phyloP scores from a whole-genome alignment of 2,113 vertebrate genomes.

The Pithys albifrons region DNA sequence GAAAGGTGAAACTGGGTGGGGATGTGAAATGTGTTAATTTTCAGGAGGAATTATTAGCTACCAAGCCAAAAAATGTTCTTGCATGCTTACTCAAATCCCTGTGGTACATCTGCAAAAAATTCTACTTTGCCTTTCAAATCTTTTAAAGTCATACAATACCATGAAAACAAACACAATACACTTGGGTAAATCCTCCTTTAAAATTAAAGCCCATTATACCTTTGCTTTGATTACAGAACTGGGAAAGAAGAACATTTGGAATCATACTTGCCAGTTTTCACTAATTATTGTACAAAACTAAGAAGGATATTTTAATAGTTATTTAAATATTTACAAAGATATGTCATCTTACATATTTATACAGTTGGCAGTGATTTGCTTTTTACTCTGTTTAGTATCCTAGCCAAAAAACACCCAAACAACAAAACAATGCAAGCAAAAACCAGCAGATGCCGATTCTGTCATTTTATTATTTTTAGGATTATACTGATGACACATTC shows the following conservation, averaged over 20 bases:
- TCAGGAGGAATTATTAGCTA: not conserved
- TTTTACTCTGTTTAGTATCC: not conserved
- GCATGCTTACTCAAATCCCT: not conserved
- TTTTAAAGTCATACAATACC: not conserved
- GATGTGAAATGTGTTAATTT: not conserved
- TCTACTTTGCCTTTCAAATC: not conserved
- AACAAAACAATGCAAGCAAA: not conserved
- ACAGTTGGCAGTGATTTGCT: not conserved
- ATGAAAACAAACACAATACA: not conserved
- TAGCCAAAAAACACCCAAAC: not conserved
- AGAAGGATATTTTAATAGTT: not conserved
- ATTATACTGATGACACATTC: not conserved
- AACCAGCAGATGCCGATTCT: not conserved
- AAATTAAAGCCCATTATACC: not conserved
- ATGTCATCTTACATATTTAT: not conserved
- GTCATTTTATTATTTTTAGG: not conserved
- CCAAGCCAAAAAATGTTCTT: not conserved
- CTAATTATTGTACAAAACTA: not conserved
- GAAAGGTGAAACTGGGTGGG: not conserved
- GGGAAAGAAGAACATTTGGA: not conserved
- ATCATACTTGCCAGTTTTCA: not conserved
- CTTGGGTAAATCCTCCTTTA: not conserved
- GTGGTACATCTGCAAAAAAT: not conserved
- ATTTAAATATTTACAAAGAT: conserved; percentile 13
- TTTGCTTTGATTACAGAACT: not conserved